phyloP scores from a whole-genome alignment of 2,797 vertebrate species.

The Sparus aurata region DNA sequence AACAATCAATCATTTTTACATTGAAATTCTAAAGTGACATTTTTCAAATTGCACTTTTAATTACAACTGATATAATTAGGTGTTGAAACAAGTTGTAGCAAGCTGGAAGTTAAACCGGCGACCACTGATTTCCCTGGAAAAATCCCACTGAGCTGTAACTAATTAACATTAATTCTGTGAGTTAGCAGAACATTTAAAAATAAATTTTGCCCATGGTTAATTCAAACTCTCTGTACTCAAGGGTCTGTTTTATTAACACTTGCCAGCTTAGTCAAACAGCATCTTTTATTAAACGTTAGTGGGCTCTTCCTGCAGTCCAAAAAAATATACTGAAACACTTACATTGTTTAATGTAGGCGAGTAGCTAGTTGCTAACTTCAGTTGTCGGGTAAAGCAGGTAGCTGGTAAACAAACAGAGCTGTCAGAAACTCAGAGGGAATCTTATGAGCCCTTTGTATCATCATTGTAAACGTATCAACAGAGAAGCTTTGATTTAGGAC shows the following conservation, averaged over 20 bases:
- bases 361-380: neutral
- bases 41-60: slow-evolving; percentile 7
- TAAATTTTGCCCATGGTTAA: slow-evolving; percentile 2
- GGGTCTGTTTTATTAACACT: neutral
- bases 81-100: neutral
- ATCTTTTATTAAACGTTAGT: neutral
- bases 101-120: neutral
- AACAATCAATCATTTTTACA: neutral
- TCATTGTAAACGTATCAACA: neutral
- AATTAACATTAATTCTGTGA: slow-evolving; percentile 11
- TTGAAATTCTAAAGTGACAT: neutral
- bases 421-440: slow-evolving; percentile 1
- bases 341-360: neutral
- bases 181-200: neutral
- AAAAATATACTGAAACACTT: neutral
- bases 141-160: neutral
- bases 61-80: slow-evolving; percentile 1
- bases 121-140: neutral
- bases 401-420: neutral
- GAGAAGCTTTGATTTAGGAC: neutral
- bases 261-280: neutral
- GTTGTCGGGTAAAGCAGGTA: neutral
- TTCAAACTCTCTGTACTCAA: neutral
- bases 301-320: neutral
- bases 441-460: neutral